Evolutionary conservation across 2,113 vertebrate species (phyloP), one percentile per base, ranked within the genome.

Genomic region (Gallinago undulata): DNA sequence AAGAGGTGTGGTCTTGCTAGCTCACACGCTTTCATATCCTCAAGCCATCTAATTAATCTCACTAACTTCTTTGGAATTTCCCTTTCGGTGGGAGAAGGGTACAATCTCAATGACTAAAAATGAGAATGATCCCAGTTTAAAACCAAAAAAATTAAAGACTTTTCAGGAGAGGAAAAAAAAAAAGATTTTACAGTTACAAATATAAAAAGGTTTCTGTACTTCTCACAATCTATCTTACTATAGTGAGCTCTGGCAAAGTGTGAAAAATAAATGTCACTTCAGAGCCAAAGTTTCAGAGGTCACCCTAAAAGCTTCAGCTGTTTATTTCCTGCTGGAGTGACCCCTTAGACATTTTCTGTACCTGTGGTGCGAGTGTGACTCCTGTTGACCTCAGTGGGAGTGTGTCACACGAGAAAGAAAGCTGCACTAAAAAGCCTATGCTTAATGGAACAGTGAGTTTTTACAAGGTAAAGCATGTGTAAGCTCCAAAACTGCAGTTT

Each of bases 111-210:
- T 27, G 19, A 33, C 37, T 5, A 39, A 43, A 93, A 84, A 55
- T 0, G 1, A 25, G n/a, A 85, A 73, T 39, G 27, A 63, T 51
- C 14, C 10, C 27, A 39, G 3, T 33, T 41, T 41, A 60, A 62
- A 84, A 89, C 1, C 1, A 62, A 86, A 24, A 45, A 70, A 53
- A 12, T 13, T 50, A 39, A 64, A 51, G 7, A 19, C 0, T 27
- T 47, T 24, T n/a, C 15, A 57, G 25, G 13, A 57, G 5, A 0
- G 0, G 6, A 37, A 55, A 33, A 57, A 33, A 56, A 27, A n/a
- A 41, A 7, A n/a, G 0, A 43, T 10, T 24, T 25, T 57, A 30
- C 3, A 3, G 1, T 68, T 45, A n/a, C 13, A 70, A 11, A 80
- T 51, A 56, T 2, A 62, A 47, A 77, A 35, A 51, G 2, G 27